Percentiles rank a stretch among this genome's conserved stretches.
Conservation (phyloP, 23 tunicate species). For the Phallusia fumigata region DNA sequence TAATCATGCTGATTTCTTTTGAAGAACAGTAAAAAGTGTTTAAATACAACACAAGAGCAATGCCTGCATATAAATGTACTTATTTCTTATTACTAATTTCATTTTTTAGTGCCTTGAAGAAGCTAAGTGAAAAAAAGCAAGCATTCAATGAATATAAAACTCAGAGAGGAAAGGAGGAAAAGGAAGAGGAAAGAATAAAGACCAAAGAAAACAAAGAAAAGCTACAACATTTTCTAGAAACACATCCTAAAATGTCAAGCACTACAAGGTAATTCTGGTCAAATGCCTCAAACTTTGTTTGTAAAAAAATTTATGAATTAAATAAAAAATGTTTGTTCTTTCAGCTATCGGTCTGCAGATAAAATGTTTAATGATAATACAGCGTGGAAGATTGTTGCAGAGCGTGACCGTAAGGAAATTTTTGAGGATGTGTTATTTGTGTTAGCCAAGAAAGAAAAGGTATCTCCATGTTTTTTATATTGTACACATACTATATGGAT, state of each 20-base stretch:
- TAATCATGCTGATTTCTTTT: too few species aligned
- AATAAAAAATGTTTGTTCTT: too few species aligned
- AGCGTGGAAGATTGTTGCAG: conserved; percentile 74
- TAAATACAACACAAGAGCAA: too few species aligned
- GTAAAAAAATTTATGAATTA: too few species aligned
- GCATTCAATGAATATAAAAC: conserved; percentile 98
- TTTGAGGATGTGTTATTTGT: conserved; percentile 83
- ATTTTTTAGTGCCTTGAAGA: conserved; percentile 65
- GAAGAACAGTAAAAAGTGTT: too few species aligned
- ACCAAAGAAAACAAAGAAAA: conserved; percentile 96
- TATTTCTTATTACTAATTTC: neutral
- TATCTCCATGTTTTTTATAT: neutral
- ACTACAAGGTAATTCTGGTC: conserved; percentile 24
- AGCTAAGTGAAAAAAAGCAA: conserved; percentile 93
- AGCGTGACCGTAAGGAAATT: conserved; percentile 91
- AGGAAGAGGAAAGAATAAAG: conserved; percentile 89
- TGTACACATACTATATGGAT: too few species aligned
- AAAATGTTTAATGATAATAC: conserved; percentile 60
- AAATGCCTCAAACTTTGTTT: too few species aligned
- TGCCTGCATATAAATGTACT: too few species aligned
- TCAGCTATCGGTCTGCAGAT: conserved; percentile 69
- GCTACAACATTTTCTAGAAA: conserved; percentile 80
- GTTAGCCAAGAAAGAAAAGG: conserved; percentile 89
- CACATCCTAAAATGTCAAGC: conserved; percentile 76
- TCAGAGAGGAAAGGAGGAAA: conserved; percentile 95